These are phyloP conservation scores for Oreotrochilus melanogaster DNA, from an alignment of 2,113 vertebrate species.

Conservation along the genomic window DNA sequence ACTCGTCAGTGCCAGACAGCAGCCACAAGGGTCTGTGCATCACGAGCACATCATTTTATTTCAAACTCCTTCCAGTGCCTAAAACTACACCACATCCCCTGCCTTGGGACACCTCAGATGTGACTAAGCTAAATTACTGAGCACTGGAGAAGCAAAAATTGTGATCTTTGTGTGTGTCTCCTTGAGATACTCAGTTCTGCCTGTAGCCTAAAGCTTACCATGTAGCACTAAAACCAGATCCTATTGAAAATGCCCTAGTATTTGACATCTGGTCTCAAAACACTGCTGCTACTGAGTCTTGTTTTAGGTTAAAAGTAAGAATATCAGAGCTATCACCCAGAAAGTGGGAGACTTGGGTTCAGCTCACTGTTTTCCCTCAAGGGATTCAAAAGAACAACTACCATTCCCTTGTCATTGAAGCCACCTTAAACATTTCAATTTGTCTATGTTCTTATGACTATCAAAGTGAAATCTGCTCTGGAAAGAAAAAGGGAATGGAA, in stretches of 20 bases:
- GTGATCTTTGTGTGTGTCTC: not conserved
- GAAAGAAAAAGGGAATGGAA: not conserved
- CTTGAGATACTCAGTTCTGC: not conserved
- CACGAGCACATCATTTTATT: not conserved
- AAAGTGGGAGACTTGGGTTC: not conserved
- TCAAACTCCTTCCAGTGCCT: not conserved
- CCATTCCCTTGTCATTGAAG: not conserved
- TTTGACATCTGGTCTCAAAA: not conserved
- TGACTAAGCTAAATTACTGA: not conserved
- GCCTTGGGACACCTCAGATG: not conserved
- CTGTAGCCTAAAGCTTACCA: not conserved
- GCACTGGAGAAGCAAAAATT: not conserved
- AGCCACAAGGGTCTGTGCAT: not conserved
- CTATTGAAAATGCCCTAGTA: not conserved
- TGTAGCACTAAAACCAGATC: not conserved
- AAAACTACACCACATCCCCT: not conserved
- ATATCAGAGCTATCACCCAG: not conserved
- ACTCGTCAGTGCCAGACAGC: not conserved
- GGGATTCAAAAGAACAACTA: not conserved
- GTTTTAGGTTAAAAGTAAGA: not conserved
- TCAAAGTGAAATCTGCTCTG: not conserved
- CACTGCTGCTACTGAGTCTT: not conserved
- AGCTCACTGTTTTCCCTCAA: not conserved
- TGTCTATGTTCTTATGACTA: not conserved
- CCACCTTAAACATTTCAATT: not conserved